These are phyloP conservation scores for Glossophaga mutica DNA, from an alignment of 2,797 vertebrate genomes.

Conservation along the genomic window DNA sequence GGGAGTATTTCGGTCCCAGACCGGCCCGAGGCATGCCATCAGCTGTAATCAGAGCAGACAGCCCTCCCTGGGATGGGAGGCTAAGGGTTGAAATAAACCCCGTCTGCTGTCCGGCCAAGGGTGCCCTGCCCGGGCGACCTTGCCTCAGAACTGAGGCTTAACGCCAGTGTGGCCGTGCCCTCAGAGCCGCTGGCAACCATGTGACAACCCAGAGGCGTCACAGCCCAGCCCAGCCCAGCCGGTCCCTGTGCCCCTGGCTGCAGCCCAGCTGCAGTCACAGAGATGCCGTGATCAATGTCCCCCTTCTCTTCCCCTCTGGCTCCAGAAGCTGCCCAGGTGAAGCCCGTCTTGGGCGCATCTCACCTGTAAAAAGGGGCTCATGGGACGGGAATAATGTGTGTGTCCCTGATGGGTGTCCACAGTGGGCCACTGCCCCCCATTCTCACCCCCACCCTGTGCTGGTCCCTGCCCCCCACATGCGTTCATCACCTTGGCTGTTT, in stretches of 20 bases:
- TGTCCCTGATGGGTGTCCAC: rapidly evolving
- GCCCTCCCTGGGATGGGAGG: not conserved
- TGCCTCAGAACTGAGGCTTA: not conserved
- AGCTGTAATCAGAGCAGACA: not conserved
- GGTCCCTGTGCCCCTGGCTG: not conserved
- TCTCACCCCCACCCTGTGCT: rapidly evolving
- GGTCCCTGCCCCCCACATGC: rapidly evolving
- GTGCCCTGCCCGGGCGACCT: not conserved
- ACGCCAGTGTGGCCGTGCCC: not conserved
- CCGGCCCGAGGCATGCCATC: not conserved
- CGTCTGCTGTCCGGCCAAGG: not conserved
- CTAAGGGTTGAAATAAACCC: not conserved
- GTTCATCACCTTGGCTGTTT: slow-evolving; percentile 15
- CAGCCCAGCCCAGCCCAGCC: not conserved
- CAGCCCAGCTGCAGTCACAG: not conserved
- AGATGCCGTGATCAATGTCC: rapidly evolving
- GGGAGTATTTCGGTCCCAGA: not conserved
- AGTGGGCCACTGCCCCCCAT: rapidly evolving
- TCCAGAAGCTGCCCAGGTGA: not conserved
- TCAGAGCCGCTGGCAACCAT: not conserved
- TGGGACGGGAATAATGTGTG: not conserved
- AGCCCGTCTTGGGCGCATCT: not conserved
- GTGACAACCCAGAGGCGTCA: not conserved
- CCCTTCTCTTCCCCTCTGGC: not conserved
- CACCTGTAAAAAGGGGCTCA: not conserved